These are phyloP conservation scores for Zaprionus ornatus DNA, from an alignment of 1,140 invertebrate species.

Conservation along the genomic window DNA sequence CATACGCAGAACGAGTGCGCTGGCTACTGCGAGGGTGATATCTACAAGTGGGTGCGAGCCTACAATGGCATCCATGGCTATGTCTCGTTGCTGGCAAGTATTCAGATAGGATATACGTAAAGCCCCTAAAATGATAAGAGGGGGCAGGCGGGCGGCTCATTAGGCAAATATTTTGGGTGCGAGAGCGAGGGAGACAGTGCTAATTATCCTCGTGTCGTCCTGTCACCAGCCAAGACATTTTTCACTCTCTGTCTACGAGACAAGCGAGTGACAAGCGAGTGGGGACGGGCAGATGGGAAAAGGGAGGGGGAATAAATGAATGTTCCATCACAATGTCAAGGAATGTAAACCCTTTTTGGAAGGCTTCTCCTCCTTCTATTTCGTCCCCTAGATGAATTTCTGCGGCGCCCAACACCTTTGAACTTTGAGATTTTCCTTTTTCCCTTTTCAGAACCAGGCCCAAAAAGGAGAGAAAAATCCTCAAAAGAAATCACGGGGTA, in stretches of 20 bases:
- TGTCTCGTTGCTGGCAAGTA: conserved; percentile 79
- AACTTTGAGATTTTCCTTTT: conserved; percentile 34
- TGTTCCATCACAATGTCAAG: conserved; percentile 33
- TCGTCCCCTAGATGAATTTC: conserved; percentile 29
- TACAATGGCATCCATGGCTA: conserved; percentile 80
- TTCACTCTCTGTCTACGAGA: conserved; percentile 24
- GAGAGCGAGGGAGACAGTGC: background rate
- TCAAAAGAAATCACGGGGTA: conserved; percentile 2
- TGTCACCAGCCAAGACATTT: conserved; percentile 45
- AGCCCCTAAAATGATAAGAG: background rate
- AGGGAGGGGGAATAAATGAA: conserved; percentile 29
- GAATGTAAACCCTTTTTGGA: conserved; percentile 32
- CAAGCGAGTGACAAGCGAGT: background rate
- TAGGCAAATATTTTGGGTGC: conserved; percentile 7
- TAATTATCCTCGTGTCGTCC: conserved; percentile 49
- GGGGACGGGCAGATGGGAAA: background rate
- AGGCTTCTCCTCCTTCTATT: conserved; percentile 6
- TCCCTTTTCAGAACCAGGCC: background rate
- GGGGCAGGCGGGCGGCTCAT: conserved; percentile 6
- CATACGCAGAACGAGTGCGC: conserved; percentile 56
- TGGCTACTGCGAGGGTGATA: conserved; percentile 74
- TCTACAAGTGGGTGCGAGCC: conserved; percentile 63
- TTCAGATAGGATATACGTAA: background rate
- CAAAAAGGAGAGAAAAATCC: background rate
- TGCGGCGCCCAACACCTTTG: conserved; percentile 36